Percentiles rank a stretch among this genome's conserved stretches.
Conservation (phyloP, 2,113 vertebrate genomes). For the Bos taurus region ARS-UCD2.0 NC_037343.1:54995001-54995500, state of each 20-base stretch:
- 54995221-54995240: background rate
- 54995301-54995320: background rate
- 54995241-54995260: background rate
- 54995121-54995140: background rate
- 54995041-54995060: background rate
- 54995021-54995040: background rate
- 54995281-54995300: background rate
- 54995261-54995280: background rate
- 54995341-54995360: background rate
- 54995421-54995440: background rate
- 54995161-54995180: background rate
- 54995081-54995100: background rate
- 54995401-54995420: background rate
- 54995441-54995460: background rate
- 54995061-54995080: background rate
- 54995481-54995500: background rate
- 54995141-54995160: background rate
- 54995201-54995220: background rate
- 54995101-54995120: background rate
- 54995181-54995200: background rate
- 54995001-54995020: background rate
- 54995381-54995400: background rate
- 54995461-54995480: background rate
- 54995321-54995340: background rate
- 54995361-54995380: background rate